phyloP scores from a whole-genome alignment of 1,140 invertebrate species.

The Zaprionus ornatus region DNA sequence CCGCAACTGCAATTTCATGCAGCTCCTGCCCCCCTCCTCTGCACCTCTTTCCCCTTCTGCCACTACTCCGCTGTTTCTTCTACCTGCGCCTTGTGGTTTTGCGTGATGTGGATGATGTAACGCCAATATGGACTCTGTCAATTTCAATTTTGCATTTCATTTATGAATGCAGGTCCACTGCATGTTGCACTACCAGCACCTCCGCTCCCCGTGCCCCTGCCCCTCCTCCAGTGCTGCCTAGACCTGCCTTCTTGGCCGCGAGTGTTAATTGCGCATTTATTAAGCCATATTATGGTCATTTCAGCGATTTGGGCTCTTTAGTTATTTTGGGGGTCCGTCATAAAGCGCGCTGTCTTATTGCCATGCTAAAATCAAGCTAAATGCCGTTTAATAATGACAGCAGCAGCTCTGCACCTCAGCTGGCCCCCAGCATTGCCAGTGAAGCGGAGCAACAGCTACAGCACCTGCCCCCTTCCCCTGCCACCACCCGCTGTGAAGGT shows the following conservation, averaged over 20 bases:
- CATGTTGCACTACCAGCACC: not conserved
- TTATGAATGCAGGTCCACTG: slow-evolving; percentile 26
- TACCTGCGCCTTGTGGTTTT: not conserved
- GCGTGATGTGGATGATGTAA: slow-evolving; percentile 49
- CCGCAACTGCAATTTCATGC: slow-evolving; percentile 54
- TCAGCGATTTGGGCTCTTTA: slow-evolving; percentile 42
- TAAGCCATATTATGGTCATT: slow-evolving; percentile 55
- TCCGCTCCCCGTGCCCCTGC: not conserved
- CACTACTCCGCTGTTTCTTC: slow-evolving; percentile 31
- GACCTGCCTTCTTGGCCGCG: slow-evolving; percentile 25
- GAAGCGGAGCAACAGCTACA: slow-evolving; percentile 40
- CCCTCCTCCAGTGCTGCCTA: not conserved
- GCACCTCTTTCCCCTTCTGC: not conserved
- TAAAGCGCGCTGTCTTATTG: slow-evolving; percentile 60
- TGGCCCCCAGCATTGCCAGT: slow-evolving; percentile 56
- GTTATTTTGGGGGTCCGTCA: slow-evolving; percentile 35
- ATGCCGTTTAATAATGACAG: slow-evolving; percentile 17
- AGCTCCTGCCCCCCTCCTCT: slow-evolving; percentile 17
- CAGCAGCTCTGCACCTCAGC: not conserved
- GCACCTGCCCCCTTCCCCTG: not conserved
- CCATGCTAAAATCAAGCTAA: slow-evolving; percentile 60
- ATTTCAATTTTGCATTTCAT: slow-evolving; percentile 65
- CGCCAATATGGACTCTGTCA: slow-evolving; percentile 42
- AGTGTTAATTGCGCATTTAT: slow-evolving; percentile 74
- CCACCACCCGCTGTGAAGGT: slow-evolving; percentile 53